phyloP scores from a whole-genome alignment of 2,797 vertebrate genomes.

The Anabacerthia variegaticeps region DNA sequence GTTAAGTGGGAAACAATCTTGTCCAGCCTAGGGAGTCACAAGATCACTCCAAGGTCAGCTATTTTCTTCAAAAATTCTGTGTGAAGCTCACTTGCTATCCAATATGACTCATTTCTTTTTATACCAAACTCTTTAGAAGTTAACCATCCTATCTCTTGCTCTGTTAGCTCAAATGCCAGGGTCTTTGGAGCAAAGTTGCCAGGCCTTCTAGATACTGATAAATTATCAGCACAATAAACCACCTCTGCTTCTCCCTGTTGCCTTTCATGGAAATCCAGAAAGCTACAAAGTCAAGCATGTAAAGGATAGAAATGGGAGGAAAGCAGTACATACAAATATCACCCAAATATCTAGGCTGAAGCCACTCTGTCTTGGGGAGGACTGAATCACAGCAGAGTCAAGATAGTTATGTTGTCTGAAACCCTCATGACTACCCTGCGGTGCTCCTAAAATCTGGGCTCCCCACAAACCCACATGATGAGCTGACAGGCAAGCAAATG shows the following conservation, averaged over 20 bases:
- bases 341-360: not conserved
- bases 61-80: not conserved
- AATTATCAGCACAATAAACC: not conserved
- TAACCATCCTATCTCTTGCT: not conserved
- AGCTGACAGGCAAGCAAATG: not conserved
- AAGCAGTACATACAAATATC: fast-evolving
- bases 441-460: not conserved
- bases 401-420: not conserved
- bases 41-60: not conserved
- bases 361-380: not conserved
- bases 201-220: not conserved
- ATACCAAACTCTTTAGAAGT: not conserved
- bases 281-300: not conserved
- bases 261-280: not conserved
- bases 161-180: not conserved
- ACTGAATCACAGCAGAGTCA: not conserved
- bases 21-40: not conserved
- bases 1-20: not conserved
- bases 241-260: not conserved
- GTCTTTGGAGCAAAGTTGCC: not conserved
- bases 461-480: fast-evolving
- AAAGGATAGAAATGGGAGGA: not conserved
- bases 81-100: not conserved
- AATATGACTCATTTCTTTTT: not conserved
- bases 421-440: not conserved